Base-by-base conservation (phyloP, 2,797 vertebrate genomes). In the Chiloscyllium punctatum region DNA sequence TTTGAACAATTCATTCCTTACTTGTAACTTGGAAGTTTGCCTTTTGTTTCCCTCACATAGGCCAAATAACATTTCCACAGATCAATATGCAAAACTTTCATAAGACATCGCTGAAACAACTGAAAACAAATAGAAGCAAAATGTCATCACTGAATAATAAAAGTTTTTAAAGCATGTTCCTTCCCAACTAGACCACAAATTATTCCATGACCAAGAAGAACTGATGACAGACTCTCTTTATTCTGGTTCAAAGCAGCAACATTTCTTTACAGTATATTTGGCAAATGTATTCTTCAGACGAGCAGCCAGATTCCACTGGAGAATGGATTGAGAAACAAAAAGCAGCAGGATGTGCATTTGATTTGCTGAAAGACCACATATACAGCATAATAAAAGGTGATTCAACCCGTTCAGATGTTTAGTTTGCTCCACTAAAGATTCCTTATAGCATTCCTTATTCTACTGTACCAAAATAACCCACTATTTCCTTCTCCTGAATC, bases 71-170 rank as follows among this genome's bases (percentile, higher is more conserved):
- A 99, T 97, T 99, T 99, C 99, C 99, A 99, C 96, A 99, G 98
- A 98, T 99, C 99, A 96, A 99, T 99, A 98, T 99, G 99, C 96
- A 99, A 98, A 96, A 99, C 99, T 97, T 99, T 99, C 99, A 99
- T 99, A 97, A 99, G 98, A 97, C 99, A 99, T 97, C 99, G 98
- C 97, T 99, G 99, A 98, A 99, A 99, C 96, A 99, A 97, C 99
- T 99, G 97, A 96, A 96, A 96, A 96, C 71, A 97, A 53, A 66
- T n/a, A 23, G 53, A 74, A 95, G 27, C 42, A 84, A n/a, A 95
- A 95, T 71, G 77, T 51, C 18, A 77, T n/a, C 30, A 15, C 27
- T 95, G 48, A 57, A n/a, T 95, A 37, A 95, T 42, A 74, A 15
- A 53, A 18, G 25, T 74, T 77, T 95, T 95, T 16, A 62, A 37